A percentile compares a stretch with the other conserved stretches of the same genome.
These are phyloP conservation scores for Pipistrellus pygmaeus DNA, from an alignment of 2,797 vertebrate species.

Conservation along the genomic window DNA sequence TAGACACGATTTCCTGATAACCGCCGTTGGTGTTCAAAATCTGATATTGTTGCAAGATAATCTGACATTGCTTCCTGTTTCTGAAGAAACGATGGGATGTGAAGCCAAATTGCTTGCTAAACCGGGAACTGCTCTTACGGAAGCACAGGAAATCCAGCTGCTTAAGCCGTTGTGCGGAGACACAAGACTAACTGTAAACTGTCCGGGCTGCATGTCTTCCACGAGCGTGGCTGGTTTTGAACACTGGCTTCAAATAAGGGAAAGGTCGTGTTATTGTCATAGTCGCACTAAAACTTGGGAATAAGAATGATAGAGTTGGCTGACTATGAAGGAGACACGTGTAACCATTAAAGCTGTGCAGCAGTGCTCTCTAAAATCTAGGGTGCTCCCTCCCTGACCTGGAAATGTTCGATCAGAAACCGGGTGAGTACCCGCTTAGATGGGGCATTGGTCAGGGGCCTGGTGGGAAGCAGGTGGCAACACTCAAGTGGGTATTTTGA, in stretches of 20 bases:
- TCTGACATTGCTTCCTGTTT: slow-evolving; percentile 52
- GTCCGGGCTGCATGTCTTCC: not conserved
- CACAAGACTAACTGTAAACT: not conserved
- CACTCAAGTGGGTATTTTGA: not conserved
- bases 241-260: not conserved
- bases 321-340: not conserved
- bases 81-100: slow-evolving; percentile 12
- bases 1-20: slow-evolving; percentile 28
- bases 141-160: slow-evolving; percentile 1
- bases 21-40: not conserved
- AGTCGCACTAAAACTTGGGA: not conserved
- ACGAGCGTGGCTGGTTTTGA: not conserved
- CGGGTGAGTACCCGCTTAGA: not conserved
- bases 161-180: not conserved
- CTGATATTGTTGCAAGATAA: not conserved
- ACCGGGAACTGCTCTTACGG: not conserved
- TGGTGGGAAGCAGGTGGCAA: not conserved
- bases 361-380: not conserved
- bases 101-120: not conserved
- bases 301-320: not conserved
- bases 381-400: not conserved
- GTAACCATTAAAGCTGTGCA: not conserved
- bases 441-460: not conserved
- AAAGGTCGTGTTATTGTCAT: not conserved
- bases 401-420: not conserved